Evolutionary conservation across 2,113 vertebrate genomes (phyloP), one percentile per base, ranked within the genome.

Genomic region (Melanostigma gelatinosum): DNA sequence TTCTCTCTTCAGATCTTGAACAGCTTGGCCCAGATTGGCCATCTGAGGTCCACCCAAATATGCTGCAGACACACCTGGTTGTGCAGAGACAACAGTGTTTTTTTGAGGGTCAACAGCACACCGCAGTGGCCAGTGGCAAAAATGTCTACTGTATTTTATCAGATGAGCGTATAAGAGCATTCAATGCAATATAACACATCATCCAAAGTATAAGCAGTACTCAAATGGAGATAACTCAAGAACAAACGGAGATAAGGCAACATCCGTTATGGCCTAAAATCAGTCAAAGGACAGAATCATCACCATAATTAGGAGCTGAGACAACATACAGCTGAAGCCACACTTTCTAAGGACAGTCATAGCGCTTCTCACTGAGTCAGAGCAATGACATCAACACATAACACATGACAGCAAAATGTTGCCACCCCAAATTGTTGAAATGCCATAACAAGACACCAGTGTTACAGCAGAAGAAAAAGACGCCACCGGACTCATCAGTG

Each of bases 21-120:
- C 62, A 68, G 75, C 60, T 64, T 79, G 87, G 68, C 85, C 88
- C 77, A 81, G 72, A 85, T 62, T 34, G 77, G 82, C 81, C 87
- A 78, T 34, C 73, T 72, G 83, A 78, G 84, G 73, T 85, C 79
- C 82, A 61, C 82, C 87, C 85, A 91, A 83, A 67, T 89, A 83
- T 83, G 84, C 87, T 42, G 89, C 80, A 77, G 90, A 75, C 65
- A 68, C 84, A 93, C 91, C 92, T 94, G 88, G n/a, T 69, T 62
- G 54, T 55, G 72, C 62, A 72, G 36, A 84, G 40, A 75, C 50
- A 79, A 60, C 67, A 77, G 81, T 11, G 38, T 48, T 79, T 78
- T 42, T 80, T 63, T 72, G 13, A 74, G 48, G 52, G 29, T 55
- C 61, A 74, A 36, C 69, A 29, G 68, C 54, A 44, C 74, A 90